Evolutionary conservation across 2,888 invertebrate species (phyloP).

Genomic region (Aphidoletes aphidimyza): DNA sequence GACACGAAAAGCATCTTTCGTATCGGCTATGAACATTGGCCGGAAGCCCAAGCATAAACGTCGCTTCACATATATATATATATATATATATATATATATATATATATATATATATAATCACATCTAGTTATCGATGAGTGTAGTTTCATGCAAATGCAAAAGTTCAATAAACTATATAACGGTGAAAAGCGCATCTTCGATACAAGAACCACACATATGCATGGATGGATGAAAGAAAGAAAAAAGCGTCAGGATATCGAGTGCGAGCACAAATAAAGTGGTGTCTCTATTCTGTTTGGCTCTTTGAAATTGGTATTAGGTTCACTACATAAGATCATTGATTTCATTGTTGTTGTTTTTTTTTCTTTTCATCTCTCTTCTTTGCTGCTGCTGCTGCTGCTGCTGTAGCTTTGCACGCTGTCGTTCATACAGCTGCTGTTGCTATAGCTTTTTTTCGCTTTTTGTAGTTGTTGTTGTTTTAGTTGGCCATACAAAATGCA

Average conservation of each 20-base stretch:
- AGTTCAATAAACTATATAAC: slow-evolving; percentile 44
- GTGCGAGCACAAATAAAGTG: slow-evolving; percentile 20
- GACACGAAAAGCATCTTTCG: background rate
- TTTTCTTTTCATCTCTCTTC: background rate
- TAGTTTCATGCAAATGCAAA: slow-evolving; percentile 27
- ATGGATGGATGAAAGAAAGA: background rate
- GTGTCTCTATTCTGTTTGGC: background rate
- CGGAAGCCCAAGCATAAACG: no score
- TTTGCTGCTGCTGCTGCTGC: background rate
- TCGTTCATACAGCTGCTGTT: no score
- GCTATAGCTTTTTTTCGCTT: background rate
- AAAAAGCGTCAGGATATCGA: background rate
- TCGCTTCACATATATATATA: no score
- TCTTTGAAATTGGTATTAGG: background rate
- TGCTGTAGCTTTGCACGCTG: background rate
- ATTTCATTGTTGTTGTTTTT: background rate
- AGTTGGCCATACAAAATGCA: slow-evolving; percentile 2
- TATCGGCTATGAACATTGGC: no score
- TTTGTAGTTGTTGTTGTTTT: background rate
- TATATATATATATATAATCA: no score
- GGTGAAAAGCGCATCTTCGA: slow-evolving; percentile 21
- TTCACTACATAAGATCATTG: slow-evolving; percentile 19
- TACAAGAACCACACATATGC: background rate
- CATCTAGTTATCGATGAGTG: background rate
- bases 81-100: no score